Conservation (phyloP, 2,797 vertebrate species). For the Enteromius fasciolatus region DNA sequence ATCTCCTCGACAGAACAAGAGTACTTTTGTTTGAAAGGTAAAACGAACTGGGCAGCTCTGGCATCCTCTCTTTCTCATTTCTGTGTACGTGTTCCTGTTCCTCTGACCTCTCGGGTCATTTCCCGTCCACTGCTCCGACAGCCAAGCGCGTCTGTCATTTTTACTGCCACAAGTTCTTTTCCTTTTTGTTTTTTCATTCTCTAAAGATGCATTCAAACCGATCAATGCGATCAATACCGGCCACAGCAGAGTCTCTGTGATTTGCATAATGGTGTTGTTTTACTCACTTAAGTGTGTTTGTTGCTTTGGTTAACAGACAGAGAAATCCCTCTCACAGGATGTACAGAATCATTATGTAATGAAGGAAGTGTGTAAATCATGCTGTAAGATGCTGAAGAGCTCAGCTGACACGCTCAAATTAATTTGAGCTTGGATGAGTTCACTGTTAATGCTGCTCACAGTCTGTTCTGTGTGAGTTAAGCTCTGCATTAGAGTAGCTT, state of each 20-base stretch:
- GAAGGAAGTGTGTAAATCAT: background rate
- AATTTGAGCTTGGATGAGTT: conserved; percentile 11
- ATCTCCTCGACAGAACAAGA: conserved; percentile 57
- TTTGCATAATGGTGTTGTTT: conserved; percentile 23
- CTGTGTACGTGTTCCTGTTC: conserved; percentile 69
- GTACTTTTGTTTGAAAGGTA: conserved; percentile 70
- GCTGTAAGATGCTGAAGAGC: background rate
- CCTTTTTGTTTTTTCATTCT: conserved; percentile 33
- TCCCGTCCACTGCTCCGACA: conserved; percentile 60
- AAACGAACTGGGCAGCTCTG: conserved; percentile 65
- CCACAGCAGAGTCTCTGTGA: background rate
- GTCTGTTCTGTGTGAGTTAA: background rate
- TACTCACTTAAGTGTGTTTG: conserved; percentile 15
- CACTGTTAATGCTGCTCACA: background rate
- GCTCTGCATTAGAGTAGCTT: background rate
- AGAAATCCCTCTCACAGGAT: background rate
- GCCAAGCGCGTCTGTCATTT: conserved; percentile 51
- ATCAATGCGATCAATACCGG: background rate
- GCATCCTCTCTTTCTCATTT: conserved; percentile 36
- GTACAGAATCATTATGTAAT: background rate
- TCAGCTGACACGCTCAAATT: background rate
- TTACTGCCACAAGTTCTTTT: conserved; percentile 55
- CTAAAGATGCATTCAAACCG: background rate
- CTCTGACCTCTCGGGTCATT: conserved; percentile 66
- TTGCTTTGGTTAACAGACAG: background rate